Conservation (phyloP, 2,888 invertebrate species). For the Noctua janthina region DNA sequence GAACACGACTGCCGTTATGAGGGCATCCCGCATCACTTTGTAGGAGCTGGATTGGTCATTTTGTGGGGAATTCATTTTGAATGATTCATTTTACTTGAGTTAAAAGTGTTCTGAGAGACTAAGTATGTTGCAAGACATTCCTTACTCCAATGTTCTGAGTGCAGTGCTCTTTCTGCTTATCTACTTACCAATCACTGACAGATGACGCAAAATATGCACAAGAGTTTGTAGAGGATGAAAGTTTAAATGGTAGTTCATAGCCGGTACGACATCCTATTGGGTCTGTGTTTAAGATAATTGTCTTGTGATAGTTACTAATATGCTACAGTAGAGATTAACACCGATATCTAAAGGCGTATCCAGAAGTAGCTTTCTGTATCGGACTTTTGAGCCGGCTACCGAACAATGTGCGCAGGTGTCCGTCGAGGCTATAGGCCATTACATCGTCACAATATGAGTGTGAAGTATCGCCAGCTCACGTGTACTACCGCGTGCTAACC, state of each 20-base stretch:
- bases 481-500: constrained; percentile 12
- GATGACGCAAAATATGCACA: not conserved
- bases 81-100: not conserved
- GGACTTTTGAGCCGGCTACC: not conserved
- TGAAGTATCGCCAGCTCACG: constrained; percentile 2
- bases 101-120: not conserved
- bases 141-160: not conserved
- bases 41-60: constrained; percentile 4
- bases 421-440: not conserved
- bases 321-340: not conserved
- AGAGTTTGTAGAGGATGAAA: not conserved
- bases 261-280: not conserved
- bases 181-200: not conserved
- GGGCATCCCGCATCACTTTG: constrained; percentile 8
- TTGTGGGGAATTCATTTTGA: not conserved
- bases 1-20: not conserved
- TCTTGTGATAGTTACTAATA: not conserved
- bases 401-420: constrained; percentile 30
- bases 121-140: not conserved
- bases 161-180: not conserved
- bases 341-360: not conserved
- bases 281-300: not conserved
- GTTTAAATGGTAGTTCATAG: not conserved
- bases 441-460: not conserved
- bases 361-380: too few relatives aligned